Percentiles rank a stretch among this genome's conserved stretches.
phyloP scores from a whole-genome alignment of 2,113 vertebrate species.

The Gadus macrocephalus region DNA sequence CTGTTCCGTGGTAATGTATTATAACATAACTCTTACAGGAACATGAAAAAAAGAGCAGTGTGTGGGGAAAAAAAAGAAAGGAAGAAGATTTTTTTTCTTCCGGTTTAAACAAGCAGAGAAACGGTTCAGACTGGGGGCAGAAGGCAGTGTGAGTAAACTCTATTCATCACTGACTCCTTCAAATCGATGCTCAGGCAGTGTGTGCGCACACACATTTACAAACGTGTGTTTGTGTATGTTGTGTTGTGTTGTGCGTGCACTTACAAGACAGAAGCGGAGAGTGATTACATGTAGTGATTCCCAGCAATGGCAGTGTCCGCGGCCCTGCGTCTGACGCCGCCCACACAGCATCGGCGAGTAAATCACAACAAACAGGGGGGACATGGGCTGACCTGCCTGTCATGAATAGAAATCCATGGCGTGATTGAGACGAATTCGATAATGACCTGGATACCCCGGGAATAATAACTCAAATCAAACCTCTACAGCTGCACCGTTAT shows the following conservation, averaged over 20 bases:
- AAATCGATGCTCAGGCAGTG: background rate
- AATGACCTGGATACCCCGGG: background rate
- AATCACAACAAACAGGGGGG: background rate
- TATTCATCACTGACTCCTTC: conserved; percentile 1
- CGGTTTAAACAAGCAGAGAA: background rate
- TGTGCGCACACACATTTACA: no score
- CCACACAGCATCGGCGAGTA: background rate
- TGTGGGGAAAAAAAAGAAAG: no score
- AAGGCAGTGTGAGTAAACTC: background rate
- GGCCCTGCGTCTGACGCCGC: no score
- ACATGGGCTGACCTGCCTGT: background rate
- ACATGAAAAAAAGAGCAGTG: no score
- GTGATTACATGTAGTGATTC: background rate
- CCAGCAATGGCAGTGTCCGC: background rate
- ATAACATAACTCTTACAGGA: background rate
- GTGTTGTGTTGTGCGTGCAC: conserved; percentile 2
- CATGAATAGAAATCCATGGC: background rate
- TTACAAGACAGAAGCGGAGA: background rate
- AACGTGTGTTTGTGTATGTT: background rate
- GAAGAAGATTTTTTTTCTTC: background rate
- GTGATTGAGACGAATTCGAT: background rate
- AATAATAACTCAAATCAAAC: no score
- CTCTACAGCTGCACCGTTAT: no score
- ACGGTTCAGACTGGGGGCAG: background rate
- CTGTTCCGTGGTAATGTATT: no score